Percentiles rank a stretch among this genome's conserved stretches.
Conservation (phyloP, 2,797 vertebrate species). For the Trachurus trachurus region DNA sequence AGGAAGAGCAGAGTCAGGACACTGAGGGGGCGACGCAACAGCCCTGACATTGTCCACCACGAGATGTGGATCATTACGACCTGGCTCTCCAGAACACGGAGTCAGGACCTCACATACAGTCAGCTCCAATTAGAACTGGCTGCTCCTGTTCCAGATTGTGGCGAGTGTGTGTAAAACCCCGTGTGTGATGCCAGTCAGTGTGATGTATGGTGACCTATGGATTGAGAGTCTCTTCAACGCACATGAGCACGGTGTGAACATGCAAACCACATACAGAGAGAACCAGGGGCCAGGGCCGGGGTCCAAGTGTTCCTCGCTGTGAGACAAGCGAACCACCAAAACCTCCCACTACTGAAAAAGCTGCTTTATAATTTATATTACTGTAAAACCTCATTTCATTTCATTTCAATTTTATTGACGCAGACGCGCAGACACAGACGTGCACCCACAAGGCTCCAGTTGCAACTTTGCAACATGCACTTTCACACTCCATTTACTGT, state of each 20-base stretch:
- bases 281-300: background rate
- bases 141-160: background rate
- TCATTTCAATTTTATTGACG: slow-evolving; percentile 53
- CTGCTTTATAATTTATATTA: slow-evolving; percentile 52
- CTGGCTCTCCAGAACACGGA: slow-evolving; percentile 14
- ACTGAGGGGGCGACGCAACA: slow-evolving; percentile 8
- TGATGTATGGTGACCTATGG: slow-evolving; percentile 11
- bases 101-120: slow-evolving; percentile 9
- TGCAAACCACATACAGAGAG: slow-evolving; percentile 22
- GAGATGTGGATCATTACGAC: slow-evolving; percentile 11
- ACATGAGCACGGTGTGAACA: slow-evolving; percentile 16
- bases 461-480: slow-evolving; percentile 57
- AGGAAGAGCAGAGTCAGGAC: slow-evolving; percentile 7
- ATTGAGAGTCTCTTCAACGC: slow-evolving; percentile 21
- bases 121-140: background rate
- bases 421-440: slow-evolving; percentile 48
- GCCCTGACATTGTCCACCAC: background rate
- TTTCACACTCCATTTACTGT: slow-evolving; percentile 76
- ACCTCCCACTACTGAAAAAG: slow-evolving; percentile 33
- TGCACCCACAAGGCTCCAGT: slow-evolving; percentile 65
- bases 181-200: slow-evolving; percentile 13
- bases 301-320: slow-evolving; percentile 19
- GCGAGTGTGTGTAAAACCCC: background rate
- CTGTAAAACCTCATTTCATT: slow-evolving; percentile 57
- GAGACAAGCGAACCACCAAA: slow-evolving; percentile 26